These are phyloP conservation scores for Python bivittatus DNA, from an alignment of 2,113 vertebrate genomes.

Conservation along the genomic window DNA sequence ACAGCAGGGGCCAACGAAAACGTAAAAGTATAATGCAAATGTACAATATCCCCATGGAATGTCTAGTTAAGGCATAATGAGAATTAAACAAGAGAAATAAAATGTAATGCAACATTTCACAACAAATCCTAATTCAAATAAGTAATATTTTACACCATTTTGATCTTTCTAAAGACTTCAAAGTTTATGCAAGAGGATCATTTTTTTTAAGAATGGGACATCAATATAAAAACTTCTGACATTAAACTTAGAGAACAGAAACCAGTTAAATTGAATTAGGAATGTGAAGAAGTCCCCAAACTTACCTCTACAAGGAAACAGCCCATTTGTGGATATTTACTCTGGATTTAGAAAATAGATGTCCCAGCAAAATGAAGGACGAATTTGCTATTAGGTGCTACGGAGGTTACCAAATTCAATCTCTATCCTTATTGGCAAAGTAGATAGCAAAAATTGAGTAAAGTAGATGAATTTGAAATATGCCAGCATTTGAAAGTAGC, in stretches of 20 bases:
- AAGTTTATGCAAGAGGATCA: conserved; percentile 5
- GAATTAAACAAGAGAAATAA: conserved; percentile 48
- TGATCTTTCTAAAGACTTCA: conserved; percentile 21
- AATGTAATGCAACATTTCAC: conserved; percentile 33
- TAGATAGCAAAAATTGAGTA: no score
- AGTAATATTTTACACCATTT: conserved; percentile 40
- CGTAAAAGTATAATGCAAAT: conserved; percentile 38
- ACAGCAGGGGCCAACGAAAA: conserved; percentile 58
- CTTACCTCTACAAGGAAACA: not conserved
- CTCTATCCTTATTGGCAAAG: not conserved
- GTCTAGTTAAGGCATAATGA: conserved; percentile 40
- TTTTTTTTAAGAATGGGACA: conserved; percentile 13
- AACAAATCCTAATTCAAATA: conserved; percentile 50
- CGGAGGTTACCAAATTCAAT: not conserved
- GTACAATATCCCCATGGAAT: conserved; percentile 51
- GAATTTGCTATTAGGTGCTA: not conserved
- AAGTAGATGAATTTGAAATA: no score
- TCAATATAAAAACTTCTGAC: not conserved
- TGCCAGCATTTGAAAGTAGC: no score
- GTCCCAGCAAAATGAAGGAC: not conserved
- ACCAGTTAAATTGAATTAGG: not conserved
- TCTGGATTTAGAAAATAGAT: not conserved
- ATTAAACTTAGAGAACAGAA: not conserved
- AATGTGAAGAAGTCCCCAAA: not conserved
- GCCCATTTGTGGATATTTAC: not conserved